Evolutionary conservation across 30 jellyfish, hydroid and myxozoan genomes (phyloP).

Genomic region (Chironex yamaguchii): DNA sequence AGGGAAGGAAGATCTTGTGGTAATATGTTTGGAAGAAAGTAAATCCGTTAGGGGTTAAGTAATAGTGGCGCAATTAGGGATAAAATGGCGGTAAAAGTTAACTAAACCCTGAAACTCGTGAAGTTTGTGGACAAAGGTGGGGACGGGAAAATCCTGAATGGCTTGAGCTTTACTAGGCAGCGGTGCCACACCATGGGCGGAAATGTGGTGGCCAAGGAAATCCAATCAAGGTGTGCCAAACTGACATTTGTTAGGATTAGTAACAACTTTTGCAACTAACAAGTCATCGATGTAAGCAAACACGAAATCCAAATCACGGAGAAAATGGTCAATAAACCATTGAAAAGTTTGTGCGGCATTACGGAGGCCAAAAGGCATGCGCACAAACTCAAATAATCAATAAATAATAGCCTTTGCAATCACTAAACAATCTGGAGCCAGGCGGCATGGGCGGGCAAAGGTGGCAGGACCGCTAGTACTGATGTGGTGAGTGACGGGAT

Average conservation of each 20-base stretch:
- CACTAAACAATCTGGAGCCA: constrained; percentile 8
- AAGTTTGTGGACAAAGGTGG: constrained; percentile 10
- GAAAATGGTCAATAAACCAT: too few relatives aligned
- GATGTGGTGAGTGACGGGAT: constrained; percentile 19
- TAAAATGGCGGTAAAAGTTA: constrained; percentile 24
- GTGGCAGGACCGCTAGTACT: neutral
- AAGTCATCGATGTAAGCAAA: too few relatives aligned
- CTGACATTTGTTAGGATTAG: too few relatives aligned
- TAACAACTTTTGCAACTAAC: too few relatives aligned
- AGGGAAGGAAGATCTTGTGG: neutral
- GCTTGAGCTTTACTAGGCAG: neutral
- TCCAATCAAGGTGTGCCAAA: too few relatives aligned
- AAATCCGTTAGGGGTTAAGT: neutral
- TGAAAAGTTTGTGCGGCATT: too few relatives aligned
- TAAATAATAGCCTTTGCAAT: constrained; percentile 35
- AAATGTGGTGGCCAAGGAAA: too few relatives aligned
- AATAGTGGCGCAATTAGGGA: constrained; percentile 14
- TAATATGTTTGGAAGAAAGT: neutral
- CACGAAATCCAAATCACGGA: too few relatives aligned
- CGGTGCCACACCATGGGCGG: too few relatives aligned
- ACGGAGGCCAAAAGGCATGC: too few relatives aligned
- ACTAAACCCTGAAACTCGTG: neutral
- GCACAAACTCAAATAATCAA: too few relatives aligned
- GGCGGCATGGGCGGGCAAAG: constrained; percentile 19
- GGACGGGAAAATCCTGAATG: constrained; percentile 2